Evolutionary conservation across 2,113 vertebrate genomes (phyloP).

Genomic region (Bubo blakistoni): DNA sequence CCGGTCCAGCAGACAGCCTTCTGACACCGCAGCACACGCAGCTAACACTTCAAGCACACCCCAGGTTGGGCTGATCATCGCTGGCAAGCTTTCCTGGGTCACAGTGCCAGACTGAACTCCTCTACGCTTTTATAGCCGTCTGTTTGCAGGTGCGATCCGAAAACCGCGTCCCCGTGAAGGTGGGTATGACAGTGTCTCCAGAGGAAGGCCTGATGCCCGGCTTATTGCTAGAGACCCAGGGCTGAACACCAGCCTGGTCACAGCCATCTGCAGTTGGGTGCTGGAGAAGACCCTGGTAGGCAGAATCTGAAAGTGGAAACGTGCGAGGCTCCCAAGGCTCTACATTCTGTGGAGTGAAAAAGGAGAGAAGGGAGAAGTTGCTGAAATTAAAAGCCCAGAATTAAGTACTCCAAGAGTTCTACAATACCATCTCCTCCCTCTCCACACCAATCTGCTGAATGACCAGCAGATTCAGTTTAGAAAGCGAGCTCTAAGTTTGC

Average conservation of each 20-base stretch:
- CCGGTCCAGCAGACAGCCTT: neutral
- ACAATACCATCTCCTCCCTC: neutral
- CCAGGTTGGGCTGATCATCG: neutral
- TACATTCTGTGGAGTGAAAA: neutral
- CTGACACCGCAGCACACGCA: neutral
- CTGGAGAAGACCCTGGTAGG: neutral
- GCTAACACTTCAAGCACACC: neutral
- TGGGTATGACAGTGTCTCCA: neutral
- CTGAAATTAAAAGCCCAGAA: neutral
- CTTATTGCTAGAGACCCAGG: neutral
- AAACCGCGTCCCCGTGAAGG: neutral
- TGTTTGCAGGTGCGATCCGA: neutral
- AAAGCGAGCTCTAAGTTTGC: neutral
- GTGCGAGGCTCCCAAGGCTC: conserved; percentile 53
- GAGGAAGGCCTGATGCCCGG: neutral
- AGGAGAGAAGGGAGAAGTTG: neutral
- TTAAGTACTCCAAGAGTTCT: neutral
- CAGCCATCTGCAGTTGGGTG: neutral
- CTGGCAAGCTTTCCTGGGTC: neutral
- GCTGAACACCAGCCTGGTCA: neutral
- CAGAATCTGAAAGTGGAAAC: conserved; percentile 56
- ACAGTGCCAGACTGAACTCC: neutral
- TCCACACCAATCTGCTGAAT: neutral
- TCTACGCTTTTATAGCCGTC: neutral
- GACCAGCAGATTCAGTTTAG: neutral